Evolutionary conservation across 1,140 invertebrate genomes (phyloP).

Genomic region (Tetramorium simillimum): DNA sequence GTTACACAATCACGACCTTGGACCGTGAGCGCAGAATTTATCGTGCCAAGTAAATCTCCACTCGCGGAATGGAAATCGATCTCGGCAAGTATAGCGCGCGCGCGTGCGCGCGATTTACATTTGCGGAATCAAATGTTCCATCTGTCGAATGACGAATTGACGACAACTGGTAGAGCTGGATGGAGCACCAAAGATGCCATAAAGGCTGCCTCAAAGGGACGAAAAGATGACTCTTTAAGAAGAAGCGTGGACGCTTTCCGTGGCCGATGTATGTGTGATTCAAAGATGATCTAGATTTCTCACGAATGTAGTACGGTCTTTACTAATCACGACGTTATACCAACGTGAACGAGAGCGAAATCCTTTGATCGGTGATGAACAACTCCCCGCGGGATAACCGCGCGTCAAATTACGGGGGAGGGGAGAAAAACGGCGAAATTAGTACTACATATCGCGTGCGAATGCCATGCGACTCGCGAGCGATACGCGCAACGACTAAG

Average conservation of each 20-base stretch:
- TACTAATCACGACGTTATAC: background rate
- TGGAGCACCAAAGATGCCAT: background rate
- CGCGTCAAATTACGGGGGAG: background rate
- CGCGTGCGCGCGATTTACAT: background rate
- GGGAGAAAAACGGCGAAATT: background rate
- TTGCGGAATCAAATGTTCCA: background rate
- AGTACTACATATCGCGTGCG: constrained; percentile 5
- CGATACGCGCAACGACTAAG: constrained; percentile 58
- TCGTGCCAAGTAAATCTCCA: constrained; percentile 21
- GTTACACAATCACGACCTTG: constrained; percentile 71
- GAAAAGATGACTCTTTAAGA: background rate
- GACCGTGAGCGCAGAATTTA: constrained; percentile 34
- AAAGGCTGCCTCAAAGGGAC: background rate
- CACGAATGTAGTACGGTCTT: background rate
- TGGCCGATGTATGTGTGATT: background rate
- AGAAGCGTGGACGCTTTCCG: background rate
- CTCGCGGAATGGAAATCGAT: constrained; percentile 48
- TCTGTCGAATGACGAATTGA: background rate
- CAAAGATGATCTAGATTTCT: background rate
- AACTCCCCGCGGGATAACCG: background rate
- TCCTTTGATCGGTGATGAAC: background rate
- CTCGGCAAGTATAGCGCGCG: background rate
- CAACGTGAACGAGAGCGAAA: background rate
- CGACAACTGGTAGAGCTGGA: background rate
- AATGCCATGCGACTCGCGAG: constrained; percentile 16